phyloP scores from a whole-genome alignment of 2,113 vertebrate species.

The Capreolus pygargus region DNA sequence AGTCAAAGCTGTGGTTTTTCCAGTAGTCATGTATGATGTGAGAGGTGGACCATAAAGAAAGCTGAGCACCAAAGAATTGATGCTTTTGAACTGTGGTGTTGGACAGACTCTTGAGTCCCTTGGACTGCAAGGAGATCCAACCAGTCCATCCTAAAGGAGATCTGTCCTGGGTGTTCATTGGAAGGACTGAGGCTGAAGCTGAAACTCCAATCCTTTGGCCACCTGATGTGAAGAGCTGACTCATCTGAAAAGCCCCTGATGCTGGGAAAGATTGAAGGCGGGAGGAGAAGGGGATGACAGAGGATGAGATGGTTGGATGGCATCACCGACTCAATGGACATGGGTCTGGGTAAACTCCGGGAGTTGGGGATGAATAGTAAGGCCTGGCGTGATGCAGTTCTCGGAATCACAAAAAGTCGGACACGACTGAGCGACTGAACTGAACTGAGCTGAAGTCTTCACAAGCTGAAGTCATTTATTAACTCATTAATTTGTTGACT shows the following conservation, averaged over 20 bases:
- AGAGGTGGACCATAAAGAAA: neutral
- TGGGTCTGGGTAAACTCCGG: neutral
- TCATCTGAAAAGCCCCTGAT: neutral
- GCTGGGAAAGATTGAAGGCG: neutral
- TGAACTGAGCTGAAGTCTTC: neutral
- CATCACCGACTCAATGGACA: neutral
- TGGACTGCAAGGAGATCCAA: neutral
- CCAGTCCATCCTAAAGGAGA: neutral
- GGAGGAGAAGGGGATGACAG: neutral
- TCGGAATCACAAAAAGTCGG: neutral
- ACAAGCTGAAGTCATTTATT: neutral
- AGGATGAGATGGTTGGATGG: neutral
- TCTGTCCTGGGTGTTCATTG: neutral
- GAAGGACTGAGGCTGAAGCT: neutral
- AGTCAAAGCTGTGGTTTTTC: neutral
- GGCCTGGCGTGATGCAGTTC: neutral
- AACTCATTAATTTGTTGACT: neutral
- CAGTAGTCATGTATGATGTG: neutral
- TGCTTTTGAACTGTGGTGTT: neutral
- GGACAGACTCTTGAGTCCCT: neutral
- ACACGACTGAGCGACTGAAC: neutral
- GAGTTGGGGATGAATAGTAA: neutral
- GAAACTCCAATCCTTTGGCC: neutral
- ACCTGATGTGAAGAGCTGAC: neutral
- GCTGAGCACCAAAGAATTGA: neutral